A percentile compares a stretch with the other conserved stretches of the same genome.
Conservation (phyloP, 2,113 vertebrate species). For the Oenanthe oenanthe region DNA sequence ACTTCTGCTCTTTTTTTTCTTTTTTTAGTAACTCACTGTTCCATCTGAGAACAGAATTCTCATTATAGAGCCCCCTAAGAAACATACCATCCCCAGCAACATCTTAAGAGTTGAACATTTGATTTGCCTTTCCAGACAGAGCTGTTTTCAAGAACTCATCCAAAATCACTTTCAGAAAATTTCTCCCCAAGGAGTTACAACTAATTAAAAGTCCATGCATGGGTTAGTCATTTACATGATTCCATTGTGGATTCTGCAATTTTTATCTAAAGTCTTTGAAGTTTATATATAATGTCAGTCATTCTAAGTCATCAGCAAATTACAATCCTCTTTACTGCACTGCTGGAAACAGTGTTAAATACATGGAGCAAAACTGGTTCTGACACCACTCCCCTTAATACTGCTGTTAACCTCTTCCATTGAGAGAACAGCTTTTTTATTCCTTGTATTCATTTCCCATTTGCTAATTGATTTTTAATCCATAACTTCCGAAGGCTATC, state of each 20-base stretch:
- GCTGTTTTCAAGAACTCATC: neutral
- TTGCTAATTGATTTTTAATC: constrained; percentile 13
- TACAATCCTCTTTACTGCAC: neutral
- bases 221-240: neutral
- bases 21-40: neutral
- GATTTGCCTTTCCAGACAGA: neutral
- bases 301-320: constrained; percentile 25
- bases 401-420: neutral
- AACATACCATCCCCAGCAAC: neutral
- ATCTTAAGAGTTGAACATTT: neutral
- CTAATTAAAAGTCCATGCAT: constrained; percentile 16
- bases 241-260: constrained; percentile 19
- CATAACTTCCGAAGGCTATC: neutral
- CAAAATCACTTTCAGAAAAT: neutral
- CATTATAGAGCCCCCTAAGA: neutral
- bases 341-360: neutral
- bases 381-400: neutral
- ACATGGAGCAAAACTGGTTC: neutral
- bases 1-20: neutral
- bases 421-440: neutral
- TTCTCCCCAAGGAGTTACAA: neutral
- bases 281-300: constrained; percentile 15
- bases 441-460: neutral
- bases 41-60: neutral
- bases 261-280: constrained; percentile 8